Percentiles rank a stretch among this genome's conserved stretches.
These are phyloP conservation scores for Lophotis ruficrista DNA, from an alignment of 2,113 vertebrate genomes.

Conservation along the genomic window DNA sequence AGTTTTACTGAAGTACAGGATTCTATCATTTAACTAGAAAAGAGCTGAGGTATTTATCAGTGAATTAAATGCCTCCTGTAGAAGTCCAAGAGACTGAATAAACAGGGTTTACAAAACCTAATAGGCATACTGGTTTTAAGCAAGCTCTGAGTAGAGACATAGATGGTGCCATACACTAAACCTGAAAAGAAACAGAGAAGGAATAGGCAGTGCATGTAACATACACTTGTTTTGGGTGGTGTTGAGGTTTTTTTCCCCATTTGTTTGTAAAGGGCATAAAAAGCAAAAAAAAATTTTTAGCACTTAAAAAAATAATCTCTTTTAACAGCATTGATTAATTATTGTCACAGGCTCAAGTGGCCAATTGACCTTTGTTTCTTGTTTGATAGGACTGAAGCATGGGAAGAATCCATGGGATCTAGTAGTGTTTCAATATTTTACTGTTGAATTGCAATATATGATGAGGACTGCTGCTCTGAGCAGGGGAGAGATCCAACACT, in stretches of 20 bases:
- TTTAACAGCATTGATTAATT: background rate
- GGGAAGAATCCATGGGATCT: background rate
- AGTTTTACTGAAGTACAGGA: background rate
- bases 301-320: background rate
- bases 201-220: background rate
- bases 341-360: background rate
- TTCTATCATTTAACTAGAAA: background rate
- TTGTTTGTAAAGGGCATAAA: background rate
- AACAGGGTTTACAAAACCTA: background rate
- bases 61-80: background rate
- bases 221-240: background rate
- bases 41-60: background rate
- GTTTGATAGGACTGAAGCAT: background rate
- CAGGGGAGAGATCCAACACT: background rate
- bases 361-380: background rate
- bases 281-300: background rate
- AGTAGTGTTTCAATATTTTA: background rate
- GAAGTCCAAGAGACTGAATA: background rate
- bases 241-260: no score
- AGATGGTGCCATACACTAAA: background rate
- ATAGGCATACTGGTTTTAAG: background rate
- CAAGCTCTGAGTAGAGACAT: background rate
- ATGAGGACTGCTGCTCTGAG: background rate
- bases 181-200: background rate
- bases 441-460: constrained; percentile 5